A percentile compares a stretch with the other conserved stretches of the same genome.
These are phyloP conservation scores for Neoniphon sammara DNA, from an alignment of 2,797 vertebrate species.

Conservation along the genomic window DNA sequence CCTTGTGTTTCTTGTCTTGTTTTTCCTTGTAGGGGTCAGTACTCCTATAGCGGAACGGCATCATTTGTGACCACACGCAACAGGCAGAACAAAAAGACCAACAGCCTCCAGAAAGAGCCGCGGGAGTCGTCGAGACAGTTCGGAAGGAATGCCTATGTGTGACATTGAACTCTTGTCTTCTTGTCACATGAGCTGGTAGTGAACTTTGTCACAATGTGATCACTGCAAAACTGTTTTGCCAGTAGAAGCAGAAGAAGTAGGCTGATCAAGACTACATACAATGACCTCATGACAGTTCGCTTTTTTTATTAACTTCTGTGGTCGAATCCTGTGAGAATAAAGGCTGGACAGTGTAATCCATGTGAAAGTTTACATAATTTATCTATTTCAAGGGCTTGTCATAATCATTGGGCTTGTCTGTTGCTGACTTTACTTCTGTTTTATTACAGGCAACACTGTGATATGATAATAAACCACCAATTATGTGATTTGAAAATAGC, in stretches of 20 bases:
- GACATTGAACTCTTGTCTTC: constrained; percentile 34
- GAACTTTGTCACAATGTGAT: constrained; percentile 67
- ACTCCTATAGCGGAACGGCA: constrained; percentile 82
- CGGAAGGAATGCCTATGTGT: constrained; percentile 94
- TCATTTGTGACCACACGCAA: constrained; percentile 81
- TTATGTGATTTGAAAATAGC: constrained; percentile 72
- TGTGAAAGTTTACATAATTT: constrained; percentile 8
- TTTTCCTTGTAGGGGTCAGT: constrained; percentile 71
- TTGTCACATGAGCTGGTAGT: constrained; percentile 65
- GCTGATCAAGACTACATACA: too few species aligned
- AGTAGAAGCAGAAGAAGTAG: constrained; percentile 6
- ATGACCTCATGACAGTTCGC: not conserved
- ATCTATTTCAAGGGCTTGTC: not conserved
- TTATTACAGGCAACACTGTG: not conserved
- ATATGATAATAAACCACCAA: not conserved
- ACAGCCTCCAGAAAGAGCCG: constrained; percentile 64
- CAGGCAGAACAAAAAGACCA: constrained; percentile 71
- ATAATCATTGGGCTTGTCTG: too few species aligned
- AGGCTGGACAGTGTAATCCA: not conserved
- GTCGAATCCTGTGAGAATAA: not conserved
- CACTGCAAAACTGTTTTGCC: constrained; percentile 68
- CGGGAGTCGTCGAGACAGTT: constrained; percentile 82
- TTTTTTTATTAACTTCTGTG: not conserved
- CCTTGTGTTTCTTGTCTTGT: not conserved
- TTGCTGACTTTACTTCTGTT: not conserved